Evolutionary conservation across 2,888 invertebrate genomes (phyloP).

Genomic region (Panopea generosa): DNA sequence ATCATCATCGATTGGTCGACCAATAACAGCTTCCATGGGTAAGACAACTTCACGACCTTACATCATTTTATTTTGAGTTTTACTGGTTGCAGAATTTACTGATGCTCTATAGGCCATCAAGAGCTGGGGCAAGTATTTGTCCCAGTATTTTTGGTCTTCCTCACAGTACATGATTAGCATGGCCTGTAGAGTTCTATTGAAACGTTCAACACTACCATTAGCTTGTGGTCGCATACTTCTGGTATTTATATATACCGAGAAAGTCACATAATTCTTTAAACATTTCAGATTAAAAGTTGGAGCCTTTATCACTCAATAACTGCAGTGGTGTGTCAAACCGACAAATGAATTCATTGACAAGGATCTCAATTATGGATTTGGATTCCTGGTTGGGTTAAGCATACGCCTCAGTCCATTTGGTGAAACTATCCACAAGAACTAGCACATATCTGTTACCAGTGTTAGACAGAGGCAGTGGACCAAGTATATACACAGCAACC

Average conservation of each 20-base stretch:
- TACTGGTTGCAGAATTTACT: slow-evolving; percentile 31
- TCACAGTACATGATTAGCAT: slow-evolving; percentile 36
- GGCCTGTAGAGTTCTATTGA: slow-evolving; percentile 43
- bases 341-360: slow-evolving; percentile 33
- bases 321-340: slow-evolving; percentile 41
- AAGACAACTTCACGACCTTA: slow-evolving; percentile 39
- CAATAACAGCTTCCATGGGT: slow-evolving; percentile 41
- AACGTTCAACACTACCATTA: slow-evolving; percentile 49
- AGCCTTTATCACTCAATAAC: slow-evolving; percentile 45
- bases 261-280: slow-evolving; percentile 45
- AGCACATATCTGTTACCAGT: slow-evolving; percentile 39
- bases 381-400: slow-evolving; percentile 40
- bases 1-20: slow-evolving; percentile 2
- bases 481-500: slow-evolving; percentile 38
- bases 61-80: slow-evolving; percentile 53
- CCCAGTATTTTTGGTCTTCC: slow-evolving; percentile 40
- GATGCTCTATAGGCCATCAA: slow-evolving; percentile 58
- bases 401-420: too few relatives aligned
- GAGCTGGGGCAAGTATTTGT: slow-evolving; percentile 43
- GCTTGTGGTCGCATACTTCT: slow-evolving; percentile 39
- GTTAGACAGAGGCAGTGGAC: slow-evolving; percentile 27
- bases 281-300: slow-evolving; percentile 37
- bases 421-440: too few relatives aligned
- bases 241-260: slow-evolving; percentile 43
- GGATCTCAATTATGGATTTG: slow-evolving; percentile 16